Base-by-base conservation (phyloP, 2,113 vertebrate genomes). In the Melanerpes formicivorus region DNA sequence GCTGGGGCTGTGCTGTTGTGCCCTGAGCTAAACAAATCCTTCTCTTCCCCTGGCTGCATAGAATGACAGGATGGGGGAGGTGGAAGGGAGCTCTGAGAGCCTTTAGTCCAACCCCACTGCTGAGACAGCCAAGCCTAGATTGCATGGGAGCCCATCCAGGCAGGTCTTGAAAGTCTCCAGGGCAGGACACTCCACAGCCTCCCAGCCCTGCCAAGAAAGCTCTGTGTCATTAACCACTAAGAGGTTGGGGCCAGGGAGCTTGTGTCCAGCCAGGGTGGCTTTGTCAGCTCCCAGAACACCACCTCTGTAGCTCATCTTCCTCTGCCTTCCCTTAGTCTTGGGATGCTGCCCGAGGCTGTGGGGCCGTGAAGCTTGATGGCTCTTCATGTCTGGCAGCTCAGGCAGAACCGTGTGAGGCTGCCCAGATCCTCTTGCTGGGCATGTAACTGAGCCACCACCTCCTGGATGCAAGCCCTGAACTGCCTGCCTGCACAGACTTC, bases 261-360 rank as follows among this genome's bases (percentile, higher is more conserved):
- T 3, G 0, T 5, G 54, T 22, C 62, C 0, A 16, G 56, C 48
- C 25, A 48, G 2, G 0, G 54, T 12, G 29, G 42, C 66, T 73
- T 52, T 50, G 42, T 13, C 72, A 10, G 22, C 55, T 64, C 72
- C 40, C 3, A 34, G 34, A 37, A 18, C 8, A 5, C 29, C 21
- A 34, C 81, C 1, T 0, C 16, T 63, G 1, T 3, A 52, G 63
- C 72, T 87, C 30, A 3, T 52, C 26, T 16, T 62, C 7, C 65
- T 1, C 48, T 77, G 72, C 66, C 14, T 55, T 59, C n/a, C n/a
- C n/a, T 50, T 46, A 3, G 16, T 44, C 84, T 65, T 1, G 0
- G 21, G 50, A 8, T 37, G 72, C 34, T 54, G 48, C 42, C 32
- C 3, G 2, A 17, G 25, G 27, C 46, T 23, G 63, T 2, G 2